Percentiles rank a stretch among this genome's conserved stretches.
Evolutionary conservation across 2,888 invertebrate genomes (phyloP).

Genomic region (Monopis laevigella): DNA sequence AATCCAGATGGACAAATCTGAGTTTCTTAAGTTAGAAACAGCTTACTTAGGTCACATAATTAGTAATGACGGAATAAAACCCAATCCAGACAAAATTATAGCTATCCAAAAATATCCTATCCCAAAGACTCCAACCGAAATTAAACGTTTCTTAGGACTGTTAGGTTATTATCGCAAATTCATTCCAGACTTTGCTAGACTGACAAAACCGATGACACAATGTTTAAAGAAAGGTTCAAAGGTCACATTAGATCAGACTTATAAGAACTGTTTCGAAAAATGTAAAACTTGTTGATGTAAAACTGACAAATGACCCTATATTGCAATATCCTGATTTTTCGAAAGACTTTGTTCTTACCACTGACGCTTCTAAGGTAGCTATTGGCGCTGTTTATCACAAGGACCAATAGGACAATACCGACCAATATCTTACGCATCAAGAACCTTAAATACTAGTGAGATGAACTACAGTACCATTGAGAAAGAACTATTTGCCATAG

Average conservation of each 20-base stretch:
- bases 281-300: slow-evolving; percentile 26
- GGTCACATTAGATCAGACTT: too few species aligned
- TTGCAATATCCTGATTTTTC: slow-evolving; percentile 32
- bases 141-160: slow-evolving; percentile 24
- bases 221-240: slow-evolving; percentile 22
- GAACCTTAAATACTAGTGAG: slow-evolving; percentile 24
- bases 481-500: slow-evolving; percentile 31
- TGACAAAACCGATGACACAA: slow-evolving; percentile 23
- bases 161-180: slow-evolving; percentile 24
- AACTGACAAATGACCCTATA: slow-evolving; percentile 27
- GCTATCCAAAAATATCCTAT: slow-evolving; percentile 22
- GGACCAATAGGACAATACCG: slow-evolving; percentile 23
- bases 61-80: slow-evolving; percentile 22
- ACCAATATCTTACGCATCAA: slow-evolving; percentile 23
- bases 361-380: slow-evolving; percentile 25
- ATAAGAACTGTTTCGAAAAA: too few species aligned
- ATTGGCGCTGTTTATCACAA: slow-evolving; percentile 26
- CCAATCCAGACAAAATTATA: slow-evolving; percentile 24
- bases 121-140: slow-evolving; percentile 23
- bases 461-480: slow-evolving; percentile 25
- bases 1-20: slow-evolving; percentile 19
- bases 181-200: slow-evolving; percentile 22
- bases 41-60: slow-evolving; percentile 19
- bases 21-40: slow-evolving; percentile 20
- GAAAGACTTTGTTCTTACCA: slow-evolving; percentile 24